phyloP scores from a whole-genome alignment of 2,797 vertebrate species.

The Sebastes goodei region DNA sequence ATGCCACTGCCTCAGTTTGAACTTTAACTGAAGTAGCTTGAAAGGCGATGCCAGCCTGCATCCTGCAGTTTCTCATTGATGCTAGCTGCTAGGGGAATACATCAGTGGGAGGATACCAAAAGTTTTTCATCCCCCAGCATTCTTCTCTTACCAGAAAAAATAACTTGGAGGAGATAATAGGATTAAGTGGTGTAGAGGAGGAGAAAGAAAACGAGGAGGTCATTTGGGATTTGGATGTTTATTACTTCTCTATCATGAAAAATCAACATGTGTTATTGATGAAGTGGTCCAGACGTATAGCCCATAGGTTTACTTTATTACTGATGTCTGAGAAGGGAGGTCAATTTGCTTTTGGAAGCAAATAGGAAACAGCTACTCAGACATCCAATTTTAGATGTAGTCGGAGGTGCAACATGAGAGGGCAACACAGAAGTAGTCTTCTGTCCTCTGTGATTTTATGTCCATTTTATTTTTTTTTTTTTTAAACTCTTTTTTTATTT shows the following conservation, averaged over 20 bases:
- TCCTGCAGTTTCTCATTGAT: slow-evolving; percentile 16
- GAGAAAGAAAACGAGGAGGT: background rate
- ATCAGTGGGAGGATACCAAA: slow-evolving; percentile 17
- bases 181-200: background rate
- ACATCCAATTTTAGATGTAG: background rate
- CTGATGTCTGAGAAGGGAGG: background rate
- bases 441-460: background rate
- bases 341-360: background rate
- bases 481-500: too few relatives aligned
- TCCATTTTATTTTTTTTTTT: too few relatives aligned
- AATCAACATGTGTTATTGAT: background rate
- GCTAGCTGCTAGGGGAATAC: slow-evolving; percentile 13
- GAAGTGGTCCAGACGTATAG: background rate
- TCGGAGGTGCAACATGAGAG: background rate
- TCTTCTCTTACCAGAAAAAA: slow-evolving; percentile 20
- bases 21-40: slow-evolving; percentile 27
- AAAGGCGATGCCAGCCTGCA: slow-evolving; percentile 21
- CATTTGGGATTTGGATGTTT: slow-evolving; percentile 21
- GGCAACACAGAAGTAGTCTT: background rate
- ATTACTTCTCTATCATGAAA: background rate
- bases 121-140: background rate
- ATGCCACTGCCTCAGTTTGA: slow-evolving; percentile 2
- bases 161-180: slow-evolving; percentile 8
- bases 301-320: background rate
- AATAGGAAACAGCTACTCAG: background rate